These are phyloP conservation scores for Cardiocondyla obscurior DNA, from an alignment of 1,140 invertebrate genomes.

Conservation along the genomic window DNA sequence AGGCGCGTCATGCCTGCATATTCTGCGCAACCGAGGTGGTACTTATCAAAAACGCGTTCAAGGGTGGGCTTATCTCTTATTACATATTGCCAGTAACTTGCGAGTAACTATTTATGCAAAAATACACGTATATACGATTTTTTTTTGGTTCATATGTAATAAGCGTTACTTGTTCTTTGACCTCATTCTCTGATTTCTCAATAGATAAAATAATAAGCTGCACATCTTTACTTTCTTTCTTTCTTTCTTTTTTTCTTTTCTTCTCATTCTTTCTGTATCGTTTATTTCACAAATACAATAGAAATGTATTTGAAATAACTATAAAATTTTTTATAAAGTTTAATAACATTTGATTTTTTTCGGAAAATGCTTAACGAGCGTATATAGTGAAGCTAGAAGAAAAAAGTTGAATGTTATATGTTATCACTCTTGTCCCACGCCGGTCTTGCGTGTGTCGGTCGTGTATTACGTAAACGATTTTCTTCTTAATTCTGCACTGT, in stretches of 20 bases:
- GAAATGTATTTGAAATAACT: not conserved
- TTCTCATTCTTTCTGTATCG: not conserved
- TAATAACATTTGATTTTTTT: not conserved
- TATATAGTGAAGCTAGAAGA: not conserved
- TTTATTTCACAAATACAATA: not conserved
- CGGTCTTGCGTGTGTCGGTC: constrained; percentile 15
- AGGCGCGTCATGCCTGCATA: constrained; percentile 31
- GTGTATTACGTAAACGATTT: constrained; percentile 53
- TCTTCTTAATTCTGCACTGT: constrained; percentile 42
- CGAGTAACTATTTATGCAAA: not conserved
- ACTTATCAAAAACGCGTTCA: constrained; percentile 17
- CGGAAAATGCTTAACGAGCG: not conserved
- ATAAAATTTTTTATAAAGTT: not conserved
- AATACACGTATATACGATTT: not conserved
- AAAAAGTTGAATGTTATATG: not conserved
- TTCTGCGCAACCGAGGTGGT: not conserved
- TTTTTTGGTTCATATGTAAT: not conserved
- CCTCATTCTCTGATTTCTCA: not conserved
- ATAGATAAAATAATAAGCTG: not conserved
- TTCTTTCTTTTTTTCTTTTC: not conserved
- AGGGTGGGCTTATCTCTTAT: not conserved
- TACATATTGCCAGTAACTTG: not conserved
- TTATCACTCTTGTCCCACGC: not conserved
- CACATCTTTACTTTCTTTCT: not conserved
- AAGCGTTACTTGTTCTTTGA: not conserved